Percentiles rank a stretch among this genome's conserved stretches.
Conservation (phyloP, 2,888 invertebrate genomes). For the Vesta saturnalis region DNA sequence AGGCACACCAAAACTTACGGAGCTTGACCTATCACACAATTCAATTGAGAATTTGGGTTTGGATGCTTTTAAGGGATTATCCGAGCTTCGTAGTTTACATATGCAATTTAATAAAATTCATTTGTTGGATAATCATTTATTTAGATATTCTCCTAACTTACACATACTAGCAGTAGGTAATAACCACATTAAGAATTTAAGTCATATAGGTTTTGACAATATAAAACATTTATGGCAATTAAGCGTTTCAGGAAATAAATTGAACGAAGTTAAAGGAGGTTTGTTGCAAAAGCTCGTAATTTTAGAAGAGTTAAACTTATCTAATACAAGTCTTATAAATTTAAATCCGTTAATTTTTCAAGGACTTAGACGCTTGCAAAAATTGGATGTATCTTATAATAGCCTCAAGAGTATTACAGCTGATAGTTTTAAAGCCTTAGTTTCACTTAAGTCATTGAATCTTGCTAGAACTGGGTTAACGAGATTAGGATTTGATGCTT, state of each 20-base stretch:
- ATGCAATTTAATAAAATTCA: not conserved
- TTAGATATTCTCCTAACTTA: not conserved
- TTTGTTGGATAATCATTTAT: not conserved
- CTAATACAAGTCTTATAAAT: not conserved
- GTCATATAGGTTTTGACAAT: not conserved
- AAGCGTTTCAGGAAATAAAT: not conserved
- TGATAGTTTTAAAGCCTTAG: not conserved
- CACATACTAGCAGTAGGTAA: not conserved
- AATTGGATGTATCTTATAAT: not conserved
- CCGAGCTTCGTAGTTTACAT: not conserved
- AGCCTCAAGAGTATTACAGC: not conserved
- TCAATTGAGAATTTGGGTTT: not conserved
- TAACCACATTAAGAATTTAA: not conserved
- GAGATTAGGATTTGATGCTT: not conserved
- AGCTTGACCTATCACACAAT: not conserved
- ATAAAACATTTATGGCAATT: not conserved
- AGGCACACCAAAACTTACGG: not conserved
- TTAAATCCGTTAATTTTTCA: not conserved
- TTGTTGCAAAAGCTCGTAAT: not conserved
- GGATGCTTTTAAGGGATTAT: slow-evolving; percentile 9
- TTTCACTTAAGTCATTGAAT: not conserved
- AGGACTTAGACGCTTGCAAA: not conserved
- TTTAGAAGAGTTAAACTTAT: not conserved
- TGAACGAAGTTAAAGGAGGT: not conserved
- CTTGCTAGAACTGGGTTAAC: not conserved